Base-by-base conservation (phyloP, 1,140 invertebrate genomes). In the Archegozetes longisetosus region DNA sequence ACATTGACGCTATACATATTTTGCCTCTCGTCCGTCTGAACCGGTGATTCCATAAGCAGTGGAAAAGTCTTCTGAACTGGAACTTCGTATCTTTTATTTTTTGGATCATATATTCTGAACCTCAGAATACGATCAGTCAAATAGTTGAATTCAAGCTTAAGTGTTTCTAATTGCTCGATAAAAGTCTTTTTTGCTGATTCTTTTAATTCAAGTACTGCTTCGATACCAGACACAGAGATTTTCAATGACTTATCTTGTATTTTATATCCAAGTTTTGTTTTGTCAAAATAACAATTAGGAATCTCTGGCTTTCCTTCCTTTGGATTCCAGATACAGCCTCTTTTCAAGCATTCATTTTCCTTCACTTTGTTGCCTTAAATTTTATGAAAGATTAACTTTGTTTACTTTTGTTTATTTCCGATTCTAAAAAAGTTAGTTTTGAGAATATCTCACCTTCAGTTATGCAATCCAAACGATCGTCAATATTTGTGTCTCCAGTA, bases 81-180 rank as follows among this genome's bases (percentile, higher is more conserved):
- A n/a, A 70, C 69, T 60, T 74, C 69, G 55, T 65, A 73, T 48
- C 72, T 66, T 12, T 61, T 20, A 3, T 58, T 46, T 0, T 56
- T 61, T 9, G 62, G 56, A 46, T 70, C 70, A 61, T 54, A 61
- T 70, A 84, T 82, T 76, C 84, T 85, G 40, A 86, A 73, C 64
- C 79, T 76, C 48, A 53, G 51, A 53, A 53, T 53, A 22, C 22
- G 12, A 12, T 53, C 51, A 13, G 51, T 22, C 51, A 53, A 53
- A 22, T 53, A 53, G 51, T 53, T 20, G 12, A 53, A 12, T 53
- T 53, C 51, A 22, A 53, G 51, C 22, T 53, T 53, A 13, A 53
- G 25, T 13, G 12, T 12, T 22, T 12, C 12, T 12, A 53, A 12
- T 53, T 12, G 51, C 51, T 12, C 12, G 22, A 53, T 13, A 12